These are phyloP conservation scores for Tipula confusa DNA, from an alignment of 2,888 invertebrate species.

Conservation along the genomic window DNA sequence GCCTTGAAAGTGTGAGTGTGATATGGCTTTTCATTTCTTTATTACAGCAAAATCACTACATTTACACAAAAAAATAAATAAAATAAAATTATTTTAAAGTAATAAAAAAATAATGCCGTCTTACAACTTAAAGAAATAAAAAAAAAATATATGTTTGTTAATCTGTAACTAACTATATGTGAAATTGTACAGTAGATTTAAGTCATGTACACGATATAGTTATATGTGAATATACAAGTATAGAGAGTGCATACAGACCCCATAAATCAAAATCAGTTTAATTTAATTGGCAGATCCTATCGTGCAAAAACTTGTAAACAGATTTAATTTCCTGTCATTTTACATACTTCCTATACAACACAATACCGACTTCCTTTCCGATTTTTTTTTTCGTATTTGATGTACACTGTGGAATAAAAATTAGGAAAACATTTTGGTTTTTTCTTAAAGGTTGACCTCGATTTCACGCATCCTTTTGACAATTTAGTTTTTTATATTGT, in stretches of 20 bases:
- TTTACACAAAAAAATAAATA: neutral
- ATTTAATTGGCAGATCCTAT: neutral
- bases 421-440: neutral
- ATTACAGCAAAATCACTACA: neutral
- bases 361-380: neutral
- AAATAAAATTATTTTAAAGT: slow-evolving; percentile 26
- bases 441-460: too few relatives aligned
- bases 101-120: neutral
- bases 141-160: neutral
- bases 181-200: neutral
- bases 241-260: neutral
- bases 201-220: neutral
- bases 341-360: neutral
- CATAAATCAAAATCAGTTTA: neutral
- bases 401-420: neutral
- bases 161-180: neutral
- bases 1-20: slow-evolving; percentile 39
- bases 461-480: neutral
- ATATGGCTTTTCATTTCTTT: slow-evolving; percentile 26
- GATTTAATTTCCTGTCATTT: neutral
- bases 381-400: neutral
- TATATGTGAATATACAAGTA: neutral
- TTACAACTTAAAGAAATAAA: neutral
- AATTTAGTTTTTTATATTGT: neutral
- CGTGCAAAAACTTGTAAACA: neutral